Conservation (phyloP, 2,888 invertebrate genomes). For the Orthosia gothica region DNA sequence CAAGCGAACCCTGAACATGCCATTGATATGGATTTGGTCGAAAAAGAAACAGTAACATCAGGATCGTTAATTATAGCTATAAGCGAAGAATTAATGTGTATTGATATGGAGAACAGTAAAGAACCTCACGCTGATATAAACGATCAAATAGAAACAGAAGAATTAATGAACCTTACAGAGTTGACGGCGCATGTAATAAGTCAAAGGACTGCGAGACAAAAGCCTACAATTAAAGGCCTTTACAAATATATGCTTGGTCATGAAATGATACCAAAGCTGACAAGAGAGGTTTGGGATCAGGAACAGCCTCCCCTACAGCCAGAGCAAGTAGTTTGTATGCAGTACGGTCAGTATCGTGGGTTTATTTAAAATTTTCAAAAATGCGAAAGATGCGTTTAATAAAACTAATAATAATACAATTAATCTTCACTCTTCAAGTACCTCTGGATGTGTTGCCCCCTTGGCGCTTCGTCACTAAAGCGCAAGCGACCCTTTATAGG, state of each 20-base stretch:
- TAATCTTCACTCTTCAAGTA: no score
- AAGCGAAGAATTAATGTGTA: slow-evolving; percentile 18
- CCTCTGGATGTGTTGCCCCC: no score
- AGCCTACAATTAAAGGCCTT: slow-evolving; percentile 17
- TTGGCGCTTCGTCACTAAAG: no score
- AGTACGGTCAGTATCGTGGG: slow-evolving; percentile 23
- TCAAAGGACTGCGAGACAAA: background rate
- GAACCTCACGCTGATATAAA: background rate
- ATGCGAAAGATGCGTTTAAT: no score
- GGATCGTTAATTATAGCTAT: slow-evolving; percentile 1
- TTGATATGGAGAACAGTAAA: slow-evolving; percentile 33
- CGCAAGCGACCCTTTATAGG: no score
- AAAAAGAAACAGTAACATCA: slow-evolving; percentile 33
- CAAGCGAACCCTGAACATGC: slow-evolving; percentile 19
- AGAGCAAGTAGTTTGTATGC: slow-evolving; percentile 5
- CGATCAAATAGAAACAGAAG: slow-evolving; percentile 10
- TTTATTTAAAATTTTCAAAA: background rate
- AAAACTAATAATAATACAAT: no score
- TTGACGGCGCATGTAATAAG: slow-evolving; percentile 16
- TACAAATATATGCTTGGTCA: slow-evolving; percentile 30
- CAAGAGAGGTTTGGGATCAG: background rate
- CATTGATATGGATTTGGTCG: slow-evolving; percentile 36
- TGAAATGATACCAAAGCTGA: background rate
- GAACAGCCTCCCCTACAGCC: background rate
- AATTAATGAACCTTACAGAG: slow-evolving; percentile 5